Conservation (phyloP, 2,888 invertebrate species). For the Heterodera filipjevi region DNA sequence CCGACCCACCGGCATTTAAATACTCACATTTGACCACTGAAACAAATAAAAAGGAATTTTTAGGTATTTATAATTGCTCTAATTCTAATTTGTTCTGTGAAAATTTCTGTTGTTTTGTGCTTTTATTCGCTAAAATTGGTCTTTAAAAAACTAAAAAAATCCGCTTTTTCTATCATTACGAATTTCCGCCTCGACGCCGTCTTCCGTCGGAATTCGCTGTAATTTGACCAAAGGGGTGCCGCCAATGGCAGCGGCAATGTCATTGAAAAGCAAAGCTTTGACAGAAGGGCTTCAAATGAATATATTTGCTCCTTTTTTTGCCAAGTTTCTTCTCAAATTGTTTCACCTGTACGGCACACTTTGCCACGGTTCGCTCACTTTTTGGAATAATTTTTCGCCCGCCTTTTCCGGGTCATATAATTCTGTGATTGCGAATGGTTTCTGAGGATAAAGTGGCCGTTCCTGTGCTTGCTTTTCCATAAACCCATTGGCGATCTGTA, state of each 20-base stretch:
- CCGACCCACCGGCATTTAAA: constrained; percentile 93
- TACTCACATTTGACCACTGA: constrained; percentile 96
- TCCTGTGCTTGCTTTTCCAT: not conserved
- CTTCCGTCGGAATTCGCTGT: constrained; percentile 66
- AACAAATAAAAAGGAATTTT: too few relatives aligned
- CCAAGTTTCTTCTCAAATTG: constrained; percentile 2
- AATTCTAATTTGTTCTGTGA: too few relatives aligned
- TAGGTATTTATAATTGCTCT: too few relatives aligned
- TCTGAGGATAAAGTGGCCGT: constrained; percentile 20
- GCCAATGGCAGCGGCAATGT: constrained; percentile 65
- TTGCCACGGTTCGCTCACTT: constrained; percentile 38
- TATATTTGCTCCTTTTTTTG: not conserved
- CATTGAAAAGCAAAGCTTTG: constrained; percentile 32
- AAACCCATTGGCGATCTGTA: constrained; percentile 9
- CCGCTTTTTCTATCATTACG: constrained; percentile 50
- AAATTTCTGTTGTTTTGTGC: too few relatives aligned
- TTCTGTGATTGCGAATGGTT: constrained; percentile 36
- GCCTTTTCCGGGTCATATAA: constrained; percentile 42
- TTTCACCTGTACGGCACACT: constrained; percentile 27
- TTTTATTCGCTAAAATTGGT: too few relatives aligned
- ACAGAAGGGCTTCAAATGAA: constrained; percentile 1
- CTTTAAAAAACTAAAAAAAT: not conserved
- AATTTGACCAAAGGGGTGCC: constrained; percentile 68
- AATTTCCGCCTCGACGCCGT: constrained; percentile 67
- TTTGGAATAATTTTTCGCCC: constrained; percentile 38